Base-by-base conservation (phyloP, 2,113 vertebrate genomes). In the Anolis sagrei region DNA sequence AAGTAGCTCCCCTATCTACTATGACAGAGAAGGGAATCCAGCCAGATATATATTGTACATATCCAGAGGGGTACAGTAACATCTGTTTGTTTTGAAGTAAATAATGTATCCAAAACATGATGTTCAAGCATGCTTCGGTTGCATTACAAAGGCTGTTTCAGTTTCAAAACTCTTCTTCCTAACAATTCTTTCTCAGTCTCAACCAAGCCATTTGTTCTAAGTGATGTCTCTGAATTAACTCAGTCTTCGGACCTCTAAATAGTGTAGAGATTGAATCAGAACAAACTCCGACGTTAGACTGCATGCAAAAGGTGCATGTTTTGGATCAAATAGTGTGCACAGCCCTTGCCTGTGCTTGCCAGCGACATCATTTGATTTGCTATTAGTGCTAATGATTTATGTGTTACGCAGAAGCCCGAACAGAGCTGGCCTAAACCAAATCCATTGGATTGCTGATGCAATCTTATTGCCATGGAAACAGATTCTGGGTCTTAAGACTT, bases 331-430 rank as follows among this genome's bases (percentile, higher is more conserved):
- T 95, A 95, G 87, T 90, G 76, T 58, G 1, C 0, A 54, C 80
- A 64, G 85, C 36, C 76, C 88, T 93, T 74, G 6, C 79, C 92
- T 91, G 83, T 77, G 91, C 97, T 95, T 95, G 97, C 96, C 87
- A 21, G 83, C 96, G 97, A 97, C 96, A 95, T 96, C 95, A 95
- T 83, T 90, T 90, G 92, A 82, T 89, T 64, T 93, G 94, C 95
- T 92, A 86, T 92, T 94, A 93, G 90, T 76, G 34, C 61, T 91
- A 94, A 92, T 92, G 92, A 94, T 95, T 91, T 91, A 88, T 90
- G 95, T 90, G 90, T 91, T 76, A 88, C 34, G 4, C 78, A 66
- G 80, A 90, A 95, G 89, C 94, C 96, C 93, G 86, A 91, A 96
- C 90, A 58, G 94, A 94, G 93, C 58, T 92, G 84, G 93, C 92